Evolutionary conservation across 2,797 vertebrate genomes (phyloP).

Genomic region (Pterois miles): DNA sequence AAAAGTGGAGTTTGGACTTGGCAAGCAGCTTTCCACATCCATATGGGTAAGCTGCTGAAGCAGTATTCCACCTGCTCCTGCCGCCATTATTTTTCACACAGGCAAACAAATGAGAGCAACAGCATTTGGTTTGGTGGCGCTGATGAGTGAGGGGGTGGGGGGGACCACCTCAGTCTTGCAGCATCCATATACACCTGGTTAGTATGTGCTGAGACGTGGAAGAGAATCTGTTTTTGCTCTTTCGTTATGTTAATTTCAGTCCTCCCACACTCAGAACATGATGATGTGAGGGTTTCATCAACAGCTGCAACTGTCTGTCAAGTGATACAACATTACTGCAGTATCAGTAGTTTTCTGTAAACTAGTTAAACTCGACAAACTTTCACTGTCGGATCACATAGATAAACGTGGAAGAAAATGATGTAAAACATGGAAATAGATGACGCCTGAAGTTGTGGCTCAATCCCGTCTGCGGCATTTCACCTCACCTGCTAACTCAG

Average conservation of each 20-base stretch:
- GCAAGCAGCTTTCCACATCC: constrained; percentile 65
- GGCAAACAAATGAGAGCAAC: constrained; percentile 73
- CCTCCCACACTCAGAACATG: constrained; percentile 66
- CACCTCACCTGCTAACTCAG: constrained; percentile 49
- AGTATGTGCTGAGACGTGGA: constrained; percentile 47
- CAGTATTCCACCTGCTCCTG: constrained; percentile 77
- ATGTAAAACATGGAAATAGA: constrained; percentile 71
- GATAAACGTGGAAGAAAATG: constrained; percentile 46
- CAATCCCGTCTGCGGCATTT: constrained; percentile 27
- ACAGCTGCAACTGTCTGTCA: constrained; percentile 70
- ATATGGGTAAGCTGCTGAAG: constrained; percentile 70
- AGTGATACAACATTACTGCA: constrained; percentile 57
- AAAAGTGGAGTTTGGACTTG: constrained; percentile 75
- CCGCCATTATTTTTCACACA: constrained; percentile 68
- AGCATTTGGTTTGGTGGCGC: constrained; percentile 56
- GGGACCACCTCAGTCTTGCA: not conserved
- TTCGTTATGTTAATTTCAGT: constrained; percentile 65
- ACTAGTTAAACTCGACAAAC: constrained; percentile 58
- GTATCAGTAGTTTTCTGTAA: constrained; percentile 50
- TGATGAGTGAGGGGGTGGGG: not conserved
- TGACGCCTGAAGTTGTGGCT: constrained; percentile 12
- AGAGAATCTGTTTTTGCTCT: constrained; percentile 42
- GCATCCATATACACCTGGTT: constrained; percentile 71
- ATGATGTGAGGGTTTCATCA: constrained; percentile 75
- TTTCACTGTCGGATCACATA: constrained; percentile 32